Percentiles rank a stretch among this genome's conserved stretches.
Conservation (phyloP, 1,140 invertebrate species). For the Scaptodrosophila lebanonensis region DNA sequence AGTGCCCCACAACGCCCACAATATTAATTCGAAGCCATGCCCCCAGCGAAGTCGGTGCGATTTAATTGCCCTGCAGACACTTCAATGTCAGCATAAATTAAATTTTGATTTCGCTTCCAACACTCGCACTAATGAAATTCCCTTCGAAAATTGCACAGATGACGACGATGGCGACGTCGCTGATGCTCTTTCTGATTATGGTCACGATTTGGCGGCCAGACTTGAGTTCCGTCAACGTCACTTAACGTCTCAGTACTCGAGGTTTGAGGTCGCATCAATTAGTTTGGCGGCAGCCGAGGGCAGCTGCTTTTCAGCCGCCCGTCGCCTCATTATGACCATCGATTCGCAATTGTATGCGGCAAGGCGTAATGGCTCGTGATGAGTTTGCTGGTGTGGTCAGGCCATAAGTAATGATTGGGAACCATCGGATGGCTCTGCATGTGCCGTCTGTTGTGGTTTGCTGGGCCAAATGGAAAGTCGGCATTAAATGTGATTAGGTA, state of each 20-base stretch:
- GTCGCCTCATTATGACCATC: constrained; percentile 29
- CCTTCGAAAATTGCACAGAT: constrained; percentile 44
- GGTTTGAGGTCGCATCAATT: constrained; percentile 57
- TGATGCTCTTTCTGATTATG: constrained; percentile 25
- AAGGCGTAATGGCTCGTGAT: constrained; percentile 17
- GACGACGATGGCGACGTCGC: not conserved
- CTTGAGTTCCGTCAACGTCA: too few relatives aligned
- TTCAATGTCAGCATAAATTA: constrained; percentile 69
- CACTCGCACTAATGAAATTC: constrained; percentile 54
- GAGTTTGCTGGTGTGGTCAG: not conserved
- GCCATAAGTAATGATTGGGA: constrained; percentile 39
- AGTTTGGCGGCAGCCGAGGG: constrained; percentile 48
- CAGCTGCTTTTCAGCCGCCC: constrained; percentile 13
- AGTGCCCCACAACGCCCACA: too few relatives aligned
- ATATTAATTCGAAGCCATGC: too few relatives aligned
- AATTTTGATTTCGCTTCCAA: constrained; percentile 56
- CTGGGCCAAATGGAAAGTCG: too few relatives aligned
- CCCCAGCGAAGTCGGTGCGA: constrained; percentile 39
- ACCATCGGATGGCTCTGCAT: too few relatives aligned
- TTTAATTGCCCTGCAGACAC: constrained; percentile 65
- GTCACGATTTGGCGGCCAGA: constrained; percentile 44
- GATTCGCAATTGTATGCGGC: constrained; percentile 54
- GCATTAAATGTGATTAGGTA: too few relatives aligned
- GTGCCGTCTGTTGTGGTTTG: not conserved
- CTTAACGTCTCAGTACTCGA: constrained; percentile 39